Percentiles rank a stretch among this genome's conserved stretches.
phyloP scores from a whole-genome alignment of 1,140 invertebrate genomes.

The Agrypnia vestita region DNA sequence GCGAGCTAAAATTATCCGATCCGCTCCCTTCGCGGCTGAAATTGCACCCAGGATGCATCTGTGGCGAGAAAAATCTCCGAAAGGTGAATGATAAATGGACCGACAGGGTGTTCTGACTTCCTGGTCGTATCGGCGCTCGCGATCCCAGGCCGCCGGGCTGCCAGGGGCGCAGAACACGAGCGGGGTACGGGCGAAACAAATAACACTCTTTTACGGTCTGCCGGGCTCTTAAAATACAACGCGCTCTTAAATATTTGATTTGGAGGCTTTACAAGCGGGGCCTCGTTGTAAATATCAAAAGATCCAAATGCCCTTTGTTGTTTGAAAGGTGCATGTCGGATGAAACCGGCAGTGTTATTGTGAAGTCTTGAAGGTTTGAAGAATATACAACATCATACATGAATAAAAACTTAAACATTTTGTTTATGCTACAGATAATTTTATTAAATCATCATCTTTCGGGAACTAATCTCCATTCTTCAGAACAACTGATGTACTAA shows the following conservation, averaged over 20 bases:
- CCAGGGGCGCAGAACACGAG: slow-evolving; percentile 7
- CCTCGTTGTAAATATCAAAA: slow-evolving; percentile 20
- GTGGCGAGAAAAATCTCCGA: slow-evolving; percentile 10
- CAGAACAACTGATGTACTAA: too few species aligned
- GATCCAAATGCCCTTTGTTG: not conserved
- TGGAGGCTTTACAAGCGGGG: slow-evolving; percentile 24
- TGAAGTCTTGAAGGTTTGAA: not conserved
- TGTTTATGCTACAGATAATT: too few species aligned
- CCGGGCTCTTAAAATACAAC: slow-evolving; percentile 36
- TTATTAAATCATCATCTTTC: too few species aligned
- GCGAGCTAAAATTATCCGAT: not conserved
- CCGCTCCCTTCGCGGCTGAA: not conserved
- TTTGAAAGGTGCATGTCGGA: not conserved
- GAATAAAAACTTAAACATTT: too few species aligned
- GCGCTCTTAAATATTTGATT: slow-evolving; percentile 39
- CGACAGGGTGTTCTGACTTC: slow-evolving; percentile 10
- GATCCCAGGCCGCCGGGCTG: not conserved
- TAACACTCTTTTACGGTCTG: slow-evolving; percentile 42
- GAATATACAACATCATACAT: too few species aligned
- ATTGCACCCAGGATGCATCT: slow-evolving; percentile 9
- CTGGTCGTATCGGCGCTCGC: not conserved
- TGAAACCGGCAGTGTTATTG: too few species aligned
- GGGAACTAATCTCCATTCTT: too few species aligned
- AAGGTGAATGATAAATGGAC: slow-evolving; percentile 28
- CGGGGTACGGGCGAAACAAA: slow-evolving; percentile 17